Evolutionary conservation across 2,888 invertebrate genomes (phyloP).

Genomic region (Hetaerina titia): DNA sequence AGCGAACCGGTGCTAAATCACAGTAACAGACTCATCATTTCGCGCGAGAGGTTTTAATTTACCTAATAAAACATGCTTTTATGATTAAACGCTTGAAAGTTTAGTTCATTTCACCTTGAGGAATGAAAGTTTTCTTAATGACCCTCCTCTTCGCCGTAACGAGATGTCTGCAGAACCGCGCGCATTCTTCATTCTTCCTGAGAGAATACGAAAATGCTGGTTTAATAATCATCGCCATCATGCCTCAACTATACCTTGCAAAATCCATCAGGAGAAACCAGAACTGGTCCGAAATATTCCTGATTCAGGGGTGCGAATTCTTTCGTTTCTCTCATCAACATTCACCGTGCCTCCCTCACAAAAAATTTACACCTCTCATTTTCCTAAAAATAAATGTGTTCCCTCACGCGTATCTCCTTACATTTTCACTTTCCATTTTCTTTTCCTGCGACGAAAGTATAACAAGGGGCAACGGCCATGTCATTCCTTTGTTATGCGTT

Average conservation of each 20-base stretch:
- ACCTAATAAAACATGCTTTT: not conserved
- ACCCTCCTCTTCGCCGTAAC: no score
- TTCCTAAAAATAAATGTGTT: not conserved
- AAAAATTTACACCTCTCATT: not conserved
- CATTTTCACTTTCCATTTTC: conserved; percentile 27
- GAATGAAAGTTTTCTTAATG: not conserved
- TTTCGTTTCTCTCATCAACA: not conserved
- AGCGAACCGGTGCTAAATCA: no score
- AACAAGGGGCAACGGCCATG: not conserved
- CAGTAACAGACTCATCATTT: no score
- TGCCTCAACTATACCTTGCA: not conserved
- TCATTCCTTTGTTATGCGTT: not conserved
- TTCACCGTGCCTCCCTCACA: no score
- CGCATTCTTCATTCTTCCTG: no score
- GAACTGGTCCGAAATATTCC: not conserved
- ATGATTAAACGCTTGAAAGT: not conserved
- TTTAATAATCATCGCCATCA: not conserved
- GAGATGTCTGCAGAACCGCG: no score
- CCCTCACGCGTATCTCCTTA: not conserved
- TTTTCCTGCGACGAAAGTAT: not conserved
- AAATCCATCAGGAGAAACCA: not conserved
- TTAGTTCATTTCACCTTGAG: not conserved
- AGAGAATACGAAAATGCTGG: no score
- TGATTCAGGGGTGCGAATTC: not conserved
- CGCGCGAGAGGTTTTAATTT: not conserved